Evolutionary conservation across 2,797 vertebrate species (phyloP).

Genomic region (Dendrocincla fuliginosa): DNA sequence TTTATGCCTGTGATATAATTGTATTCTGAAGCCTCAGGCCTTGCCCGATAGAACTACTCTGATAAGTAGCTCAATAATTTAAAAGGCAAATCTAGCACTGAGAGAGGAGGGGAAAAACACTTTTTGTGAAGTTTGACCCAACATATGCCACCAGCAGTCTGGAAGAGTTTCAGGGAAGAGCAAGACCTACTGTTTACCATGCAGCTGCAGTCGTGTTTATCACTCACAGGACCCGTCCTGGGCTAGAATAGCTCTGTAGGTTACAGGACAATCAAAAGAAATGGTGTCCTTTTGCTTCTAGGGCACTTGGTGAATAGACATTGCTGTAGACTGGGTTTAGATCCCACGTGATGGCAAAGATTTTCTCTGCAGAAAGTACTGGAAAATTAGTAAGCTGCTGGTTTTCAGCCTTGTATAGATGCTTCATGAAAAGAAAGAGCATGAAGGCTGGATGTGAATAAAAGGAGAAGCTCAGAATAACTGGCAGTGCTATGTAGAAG

Average conservation of each 20-base stretch:
- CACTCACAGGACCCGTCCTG: not conserved
- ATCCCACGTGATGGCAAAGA: not conserved
- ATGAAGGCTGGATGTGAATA: not conserved
- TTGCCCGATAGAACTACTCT: not conserved
- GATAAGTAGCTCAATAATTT: slow-evolving; percentile 3
- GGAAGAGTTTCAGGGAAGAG: not conserved
- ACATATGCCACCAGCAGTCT: not conserved
- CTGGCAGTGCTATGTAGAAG: not conserved
- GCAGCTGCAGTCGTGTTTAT: not conserved
- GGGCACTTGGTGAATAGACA: not conserved
- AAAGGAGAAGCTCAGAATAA: not conserved
- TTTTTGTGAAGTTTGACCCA: not conserved
- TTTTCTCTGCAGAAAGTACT: not conserved
- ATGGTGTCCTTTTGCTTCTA: not conserved
- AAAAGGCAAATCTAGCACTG: not conserved
- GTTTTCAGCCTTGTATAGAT: not conserved
- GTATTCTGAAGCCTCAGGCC: not conserved
- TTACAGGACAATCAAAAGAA: not conserved
- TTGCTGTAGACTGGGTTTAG: not conserved
- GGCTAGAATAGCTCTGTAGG: not conserved
- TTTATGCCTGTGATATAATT: not conserved
- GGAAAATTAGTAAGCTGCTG: not conserved
- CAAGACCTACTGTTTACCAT: not conserved
- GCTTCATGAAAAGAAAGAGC: not conserved
- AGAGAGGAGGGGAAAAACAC: not conserved